Evolutionary conservation across 2,888 invertebrate genomes (phyloP), one percentile per base, ranked within the genome.

Genomic region (Orthonevra nobilis): DNA sequence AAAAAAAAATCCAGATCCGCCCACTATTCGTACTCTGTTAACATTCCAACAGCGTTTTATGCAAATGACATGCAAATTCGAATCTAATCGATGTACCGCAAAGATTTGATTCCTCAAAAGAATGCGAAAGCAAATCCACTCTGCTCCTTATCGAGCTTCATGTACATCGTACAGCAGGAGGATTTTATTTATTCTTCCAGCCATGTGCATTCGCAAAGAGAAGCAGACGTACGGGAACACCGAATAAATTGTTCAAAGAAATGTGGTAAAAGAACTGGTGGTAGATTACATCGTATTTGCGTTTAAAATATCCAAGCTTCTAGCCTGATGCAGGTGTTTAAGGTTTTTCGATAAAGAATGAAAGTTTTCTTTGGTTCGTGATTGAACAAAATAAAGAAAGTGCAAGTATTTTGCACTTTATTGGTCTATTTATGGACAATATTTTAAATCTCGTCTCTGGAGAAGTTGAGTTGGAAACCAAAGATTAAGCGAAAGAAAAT

Each of bases 41-140:
- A 61, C 64, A 52, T 77, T 70, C 64, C 20, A 60, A 72, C 64
- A 66, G 66, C 60, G 66, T 64, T 46, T 63, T 58, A 66, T 79
- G 48, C 60, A 79, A 79, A 79, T 79, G 66, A 79, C 60, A 79
- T 79, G 72, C 60, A 79, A 79, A 72, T 79, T 72, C 36, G 36
- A 72, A 79, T 79, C 77, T 79, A 72, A 79, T 72, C 72, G 72
- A 66, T 61, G 60, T 14, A 52, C 54, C 54, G 46, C 54, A 72
- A 66, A 66, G 77, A 72, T 79, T 66, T 72, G 77, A 77, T 60
- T 72, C 40, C 46, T 54, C 64, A 69, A 72, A 70, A 70, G 60
- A 70, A 46, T 46, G 34, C 44, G 26, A 23, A 5, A n/a, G n/a
- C 17, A 44, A 50, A 70, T 63, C 54, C 30, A 50, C 15, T 52